Base-by-base conservation (phyloP, 64 coral and sea anemone species). In the Montipora efflorescens region DNA sequence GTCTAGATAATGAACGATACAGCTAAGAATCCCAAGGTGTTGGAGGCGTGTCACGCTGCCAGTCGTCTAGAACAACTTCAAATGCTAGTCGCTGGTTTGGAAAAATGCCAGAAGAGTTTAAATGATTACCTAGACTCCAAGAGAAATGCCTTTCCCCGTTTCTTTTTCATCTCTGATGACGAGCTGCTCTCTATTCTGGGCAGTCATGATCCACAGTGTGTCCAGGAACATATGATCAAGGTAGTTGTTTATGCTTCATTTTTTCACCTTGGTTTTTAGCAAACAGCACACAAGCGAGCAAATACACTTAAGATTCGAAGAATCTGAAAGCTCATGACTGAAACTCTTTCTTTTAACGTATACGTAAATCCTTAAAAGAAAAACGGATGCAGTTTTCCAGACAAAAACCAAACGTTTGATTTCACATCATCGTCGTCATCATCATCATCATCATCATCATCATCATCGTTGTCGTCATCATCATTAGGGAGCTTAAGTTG, bases 211-310 rank as follows among this genome's bases (percentile, higher is more conserved):
- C 98, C 98, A 5, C 79, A 93, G 57, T 99, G 98, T 78, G 98
- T 99, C 1, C 98, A 99, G 80, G 98, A 99, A 87, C 98, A 99
- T 22, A 99, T 99, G 98, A 99, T 99, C 23, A 99, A 99, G 90
- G 98, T 94, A 45, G 62, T 61, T 80, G 15, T 6, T 19, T 49
- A 14, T 19, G 44, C 47, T 13, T 16, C 2, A n/a, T 68, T 1
- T 1, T 14, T 14, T 68, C 0, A 18, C 12, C 3, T 8, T 18
- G 12, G 3, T 68, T 68, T 68, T 13, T n/a, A 3, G 53, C 7
- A 1, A 57, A 5, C 11, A 57, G 53, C 53, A 57, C 36, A 0
- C 36, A 36, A 36, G 36, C 1, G 36, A 36, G 36, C 36, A 36
- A 36, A 2, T 36, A 57, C 11, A 57, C 53, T 57, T 57, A 57